These are phyloP conservation scores for Steinernema feltiae DNA, from an alignment of 1,140 invertebrate species.

Conservation along the genomic window DNA sequence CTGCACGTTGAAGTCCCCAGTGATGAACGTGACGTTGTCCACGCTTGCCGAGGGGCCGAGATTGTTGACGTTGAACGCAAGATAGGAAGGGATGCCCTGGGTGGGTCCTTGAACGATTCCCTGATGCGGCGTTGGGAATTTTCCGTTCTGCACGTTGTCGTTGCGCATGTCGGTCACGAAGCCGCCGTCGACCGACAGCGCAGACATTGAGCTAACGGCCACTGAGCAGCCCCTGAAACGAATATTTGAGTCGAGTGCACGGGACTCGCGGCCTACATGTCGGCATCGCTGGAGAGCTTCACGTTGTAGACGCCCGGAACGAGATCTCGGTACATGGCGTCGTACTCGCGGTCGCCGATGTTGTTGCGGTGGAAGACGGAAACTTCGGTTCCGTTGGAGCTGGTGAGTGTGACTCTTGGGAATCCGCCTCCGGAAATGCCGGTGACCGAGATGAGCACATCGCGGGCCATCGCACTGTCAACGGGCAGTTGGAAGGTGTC, in stretches of 20 bases:
- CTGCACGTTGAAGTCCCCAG: background rate
- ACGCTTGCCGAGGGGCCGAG: constrained; percentile 12
- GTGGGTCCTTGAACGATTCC: constrained; percentile 17
- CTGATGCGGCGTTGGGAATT: background rate
- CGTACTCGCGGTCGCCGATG: background rate
- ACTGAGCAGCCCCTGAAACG: background rate
- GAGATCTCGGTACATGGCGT: background rate
- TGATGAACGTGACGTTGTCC: constrained; percentile 6
- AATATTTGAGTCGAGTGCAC: background rate
- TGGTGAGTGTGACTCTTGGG: background rate
- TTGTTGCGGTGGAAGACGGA: background rate
- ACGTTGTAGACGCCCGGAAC: background rate
- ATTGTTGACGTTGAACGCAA: constrained; percentile 24
- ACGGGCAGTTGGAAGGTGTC: background rate
- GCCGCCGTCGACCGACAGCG: constrained; percentile 27
- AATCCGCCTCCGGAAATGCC: background rate
- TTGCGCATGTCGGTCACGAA: constrained; percentile 25
- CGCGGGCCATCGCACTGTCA: background rate
- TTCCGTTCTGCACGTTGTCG: constrained; percentile 20
- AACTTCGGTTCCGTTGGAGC: background rate
- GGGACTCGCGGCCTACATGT: background rate
- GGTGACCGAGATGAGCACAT: background rate
- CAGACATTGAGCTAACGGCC: background rate
- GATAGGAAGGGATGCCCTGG: constrained; percentile 7
- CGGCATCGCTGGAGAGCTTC: background rate